Evolutionary conservation across 1,140 invertebrate species (phyloP).

Genomic region (Sitobion miscanthi): DNA sequence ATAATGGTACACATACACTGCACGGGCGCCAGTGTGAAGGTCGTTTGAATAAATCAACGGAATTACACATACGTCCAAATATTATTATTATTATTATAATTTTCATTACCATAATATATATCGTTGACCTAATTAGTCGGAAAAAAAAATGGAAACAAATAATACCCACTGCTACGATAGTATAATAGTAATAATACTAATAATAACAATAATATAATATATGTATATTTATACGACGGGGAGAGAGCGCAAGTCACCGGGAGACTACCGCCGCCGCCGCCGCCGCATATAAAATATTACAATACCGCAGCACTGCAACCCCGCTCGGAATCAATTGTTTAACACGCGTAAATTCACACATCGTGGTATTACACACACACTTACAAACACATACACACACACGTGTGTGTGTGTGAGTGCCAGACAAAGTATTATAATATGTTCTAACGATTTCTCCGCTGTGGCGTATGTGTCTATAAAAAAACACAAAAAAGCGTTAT

Average conservation of each 20-base stretch:
- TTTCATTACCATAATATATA: slow-evolving; percentile 25
- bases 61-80: slow-evolving; percentile 31
- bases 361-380: background rate
- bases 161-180: background rate
- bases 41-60: slow-evolving; percentile 51
- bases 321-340: background rate
- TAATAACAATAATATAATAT: background rate
- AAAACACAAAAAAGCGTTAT: no score
- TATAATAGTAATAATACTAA: background rate
- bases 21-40: slow-evolving; percentile 30
- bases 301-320: background rate
- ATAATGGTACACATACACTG: background rate
- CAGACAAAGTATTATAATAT: no score
- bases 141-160: background rate
- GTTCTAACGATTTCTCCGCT: no score
- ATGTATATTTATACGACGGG: slow-evolving; percentile 10
- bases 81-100: slow-evolving; percentile 38
- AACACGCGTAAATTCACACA: background rate
- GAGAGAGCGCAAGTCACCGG: slow-evolving; percentile 1
- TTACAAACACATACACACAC: background rate
- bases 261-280: background rate
- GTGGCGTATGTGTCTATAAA: no score
- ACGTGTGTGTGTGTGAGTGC: background rate
- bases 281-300: background rate
- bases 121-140: slow-evolving; percentile 31